Percentiles rank a stretch among this genome's conserved stretches.
These are phyloP conservation scores for Oreochromis niloticus DNA, from an alignment of 2,113 vertebrate species.

Conservation along the genomic window DNA sequence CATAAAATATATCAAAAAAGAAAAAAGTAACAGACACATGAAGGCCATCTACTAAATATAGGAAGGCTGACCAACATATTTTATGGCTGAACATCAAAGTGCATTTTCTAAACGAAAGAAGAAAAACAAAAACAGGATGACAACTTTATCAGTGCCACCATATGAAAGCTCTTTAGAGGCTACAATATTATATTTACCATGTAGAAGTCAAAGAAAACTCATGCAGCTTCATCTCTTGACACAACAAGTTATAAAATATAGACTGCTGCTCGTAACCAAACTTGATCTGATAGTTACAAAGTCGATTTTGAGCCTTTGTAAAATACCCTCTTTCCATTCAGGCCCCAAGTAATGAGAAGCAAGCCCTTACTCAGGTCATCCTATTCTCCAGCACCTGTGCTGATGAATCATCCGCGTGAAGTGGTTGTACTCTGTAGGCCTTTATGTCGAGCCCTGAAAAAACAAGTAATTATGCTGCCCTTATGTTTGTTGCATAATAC, in stretches of 20 bases:
- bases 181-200: conserved; percentile 43
- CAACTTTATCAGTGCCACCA: conserved; percentile 16
- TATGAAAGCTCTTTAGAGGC: conserved; percentile 23
- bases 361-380: background rate
- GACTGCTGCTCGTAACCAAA: conserved; percentile 18
- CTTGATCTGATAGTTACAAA: conserved; percentile 2
- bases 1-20: background rate
- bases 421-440: background rate
- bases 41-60: background rate
- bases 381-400: background rate
- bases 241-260: conserved; percentile 39
- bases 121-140: background rate
- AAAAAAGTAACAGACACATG: background rate
- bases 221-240: conserved; percentile 57
- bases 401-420: background rate
- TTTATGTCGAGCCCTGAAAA: background rate
- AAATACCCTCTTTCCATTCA: background rate
- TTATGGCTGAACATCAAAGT: conserved; percentile 10
- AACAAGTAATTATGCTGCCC: conserved; percentile 10
- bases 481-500: conserved; percentile 54
- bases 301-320: background rate
- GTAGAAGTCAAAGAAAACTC: conserved; percentile 45
- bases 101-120: background rate
- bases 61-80: background rate
- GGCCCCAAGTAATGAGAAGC: background rate